Conservation (phyloP, 2,797 vertebrate genomes). For the Galagoides demidoff region DNA sequence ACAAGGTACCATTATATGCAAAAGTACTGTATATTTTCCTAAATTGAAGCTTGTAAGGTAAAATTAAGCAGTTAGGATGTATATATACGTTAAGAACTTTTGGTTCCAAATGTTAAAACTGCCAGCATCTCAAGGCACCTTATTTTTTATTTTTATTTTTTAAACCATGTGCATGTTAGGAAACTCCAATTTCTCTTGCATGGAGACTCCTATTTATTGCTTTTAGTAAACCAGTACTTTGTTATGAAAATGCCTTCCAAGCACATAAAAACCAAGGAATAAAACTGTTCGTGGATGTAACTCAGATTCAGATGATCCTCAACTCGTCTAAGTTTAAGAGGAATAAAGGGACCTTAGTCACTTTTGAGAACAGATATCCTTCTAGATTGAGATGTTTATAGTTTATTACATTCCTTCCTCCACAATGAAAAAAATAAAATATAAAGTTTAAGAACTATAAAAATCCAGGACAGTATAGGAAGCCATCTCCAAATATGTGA, state of each 20-base stretch:
- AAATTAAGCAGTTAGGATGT: conserved; percentile 91
- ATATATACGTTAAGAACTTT: conserved; percentile 88
- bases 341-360: conserved; percentile 71
- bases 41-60: conserved; percentile 91
- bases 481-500: conserved; percentile 63
- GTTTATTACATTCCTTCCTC: conserved; percentile 62
- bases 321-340: conserved; percentile 80
- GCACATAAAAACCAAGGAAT: conserved; percentile 83
- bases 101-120: conserved; percentile 92
- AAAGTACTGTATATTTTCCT: conserved; percentile 94
- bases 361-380: conserved; percentile 71
- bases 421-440: background rate
- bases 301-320: conserved; percentile 73
- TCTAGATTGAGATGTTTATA: conserved; percentile 74
- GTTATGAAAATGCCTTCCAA: conserved; percentile 89
- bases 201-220: conserved; percentile 90
- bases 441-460: conserved; percentile 60
- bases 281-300: conserved; percentile 72
- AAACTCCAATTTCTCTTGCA: conserved; percentile 90
- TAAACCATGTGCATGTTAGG: conserved; percentile 92
- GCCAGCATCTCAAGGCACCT: conserved; percentile 93
- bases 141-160: conserved; percentile 91
- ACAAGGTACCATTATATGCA: conserved; percentile 94
- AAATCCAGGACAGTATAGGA: conserved; percentile 60
- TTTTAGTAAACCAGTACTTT: conserved; percentile 89